Evolutionary conservation across 2,888 invertebrate genomes (phyloP).

Genomic region (Laothoe populi): DNA sequence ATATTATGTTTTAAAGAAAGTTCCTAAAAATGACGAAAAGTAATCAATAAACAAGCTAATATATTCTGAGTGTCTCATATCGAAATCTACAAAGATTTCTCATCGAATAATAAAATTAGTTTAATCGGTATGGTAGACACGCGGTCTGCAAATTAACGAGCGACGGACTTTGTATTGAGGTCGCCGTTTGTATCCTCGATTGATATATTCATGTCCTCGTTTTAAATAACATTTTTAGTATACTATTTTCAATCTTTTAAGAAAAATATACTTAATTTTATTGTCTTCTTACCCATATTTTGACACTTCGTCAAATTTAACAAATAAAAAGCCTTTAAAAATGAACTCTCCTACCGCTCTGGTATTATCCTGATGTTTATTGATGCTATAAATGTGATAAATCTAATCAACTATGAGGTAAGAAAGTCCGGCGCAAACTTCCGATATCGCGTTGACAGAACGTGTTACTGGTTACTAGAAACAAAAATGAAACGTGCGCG

Average conservation of each 20-base stretch:
- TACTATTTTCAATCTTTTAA: no score
- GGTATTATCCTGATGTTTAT: not conserved
- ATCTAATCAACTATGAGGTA: slow-evolving; percentile 1
- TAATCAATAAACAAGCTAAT: not conserved
- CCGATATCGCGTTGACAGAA: not conserved
- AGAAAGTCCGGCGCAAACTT: slow-evolving; percentile 8
- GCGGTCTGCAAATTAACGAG: slow-evolving; percentile 25
- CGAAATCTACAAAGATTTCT: slow-evolving; percentile 28
- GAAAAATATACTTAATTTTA: no score
- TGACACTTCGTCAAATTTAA: not conserved
- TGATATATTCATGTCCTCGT: slow-evolving; percentile 3
- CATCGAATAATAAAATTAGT: slow-evolving; percentile 22
- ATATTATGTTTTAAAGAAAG: no score
- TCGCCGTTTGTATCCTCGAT: slow-evolving; percentile 2
- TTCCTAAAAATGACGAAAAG: not conserved
- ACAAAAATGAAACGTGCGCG: slow-evolving; percentile 17
- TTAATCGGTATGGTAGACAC: slow-evolving; percentile 18
- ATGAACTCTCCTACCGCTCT: not conserved
- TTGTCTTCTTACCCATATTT: no score
- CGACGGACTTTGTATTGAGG: slow-evolving; percentile 22
- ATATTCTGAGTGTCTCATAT: slow-evolving; percentile 27
- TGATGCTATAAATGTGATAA: no score
- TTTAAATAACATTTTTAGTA: slow-evolving; percentile 16
- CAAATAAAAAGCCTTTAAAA: not conserved
- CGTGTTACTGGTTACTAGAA: not conserved